Conservation (phyloP, 2,888 invertebrate species). For the Limnephilus marmoratus region DNA sequence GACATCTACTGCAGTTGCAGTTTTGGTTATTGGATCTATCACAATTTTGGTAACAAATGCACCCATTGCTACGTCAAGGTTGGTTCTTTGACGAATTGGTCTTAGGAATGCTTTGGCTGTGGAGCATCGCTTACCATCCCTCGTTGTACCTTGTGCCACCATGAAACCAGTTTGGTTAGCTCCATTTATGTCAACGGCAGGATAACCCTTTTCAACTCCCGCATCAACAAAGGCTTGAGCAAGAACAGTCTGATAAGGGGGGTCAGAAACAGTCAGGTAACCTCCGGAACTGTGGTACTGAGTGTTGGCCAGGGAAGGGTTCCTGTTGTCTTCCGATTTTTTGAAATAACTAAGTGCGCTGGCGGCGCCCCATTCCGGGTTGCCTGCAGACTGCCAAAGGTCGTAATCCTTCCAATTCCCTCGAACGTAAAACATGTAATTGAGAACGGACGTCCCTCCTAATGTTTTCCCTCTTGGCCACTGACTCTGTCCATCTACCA, state of each 20-base stretch:
- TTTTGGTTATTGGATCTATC: conserved; percentile 72
- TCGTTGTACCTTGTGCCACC: conserved; percentile 72
- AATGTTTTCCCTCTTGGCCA: conserved; percentile 83
- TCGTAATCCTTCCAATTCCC: conserved; percentile 78
- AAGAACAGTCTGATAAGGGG: conserved; percentile 69
- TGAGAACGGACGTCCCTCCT: conserved; percentile 80
- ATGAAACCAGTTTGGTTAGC: conserved; percentile 75
- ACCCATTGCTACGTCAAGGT: conserved; percentile 70
- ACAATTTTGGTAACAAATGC: conserved; percentile 72
- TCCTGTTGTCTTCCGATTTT: conserved; percentile 72
- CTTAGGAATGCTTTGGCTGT: conserved; percentile 77
- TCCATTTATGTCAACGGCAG: conserved; percentile 71
- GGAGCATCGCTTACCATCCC: conserved; percentile 74
- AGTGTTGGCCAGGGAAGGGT: conserved; percentile 64
- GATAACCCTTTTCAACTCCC: conserved; percentile 73
- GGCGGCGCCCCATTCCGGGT: conserved; percentile 77
- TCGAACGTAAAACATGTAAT: conserved; percentile 80
- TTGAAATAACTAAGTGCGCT: conserved; percentile 74
- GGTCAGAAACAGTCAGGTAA: conserved; percentile 71
- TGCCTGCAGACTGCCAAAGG: conserved; percentile 76
- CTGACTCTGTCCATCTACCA: conserved; percentile 70
- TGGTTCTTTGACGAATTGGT: conserved; percentile 68
- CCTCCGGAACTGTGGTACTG: conserved; percentile 73
- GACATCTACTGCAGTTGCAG: conserved; percentile 70
- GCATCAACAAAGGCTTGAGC: conserved; percentile 72